phyloP scores from a whole-genome alignment of 2,113 vertebrate species.

The Ophiodon elongatus region DNA sequence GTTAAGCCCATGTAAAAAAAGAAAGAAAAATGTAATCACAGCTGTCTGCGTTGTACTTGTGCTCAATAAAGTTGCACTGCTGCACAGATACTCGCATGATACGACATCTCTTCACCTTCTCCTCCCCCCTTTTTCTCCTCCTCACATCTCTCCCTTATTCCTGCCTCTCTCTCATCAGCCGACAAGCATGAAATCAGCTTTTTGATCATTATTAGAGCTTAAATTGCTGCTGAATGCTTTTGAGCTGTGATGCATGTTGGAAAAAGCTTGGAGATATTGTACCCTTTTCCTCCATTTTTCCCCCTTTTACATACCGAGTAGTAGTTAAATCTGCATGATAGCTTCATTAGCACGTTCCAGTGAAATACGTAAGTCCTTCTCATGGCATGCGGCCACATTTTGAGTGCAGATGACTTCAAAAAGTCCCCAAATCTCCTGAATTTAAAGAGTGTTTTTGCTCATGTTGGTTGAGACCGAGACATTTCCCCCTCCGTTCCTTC shows the following conservation, averaged over 20 bases:
- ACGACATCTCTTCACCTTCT: slow-evolving; percentile 45
- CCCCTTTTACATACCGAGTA: neutral
- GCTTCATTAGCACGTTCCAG: neutral
- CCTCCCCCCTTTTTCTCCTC: slow-evolving; percentile 30
- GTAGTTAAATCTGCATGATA: neutral
- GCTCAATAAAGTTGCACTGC: slow-evolving; percentile 37
- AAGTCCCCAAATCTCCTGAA: neutral
- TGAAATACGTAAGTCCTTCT: neutral
- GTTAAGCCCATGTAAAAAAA: neutral
- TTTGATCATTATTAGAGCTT: slow-evolving; percentile 7
- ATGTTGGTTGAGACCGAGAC: neutral
- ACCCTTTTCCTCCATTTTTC: neutral
- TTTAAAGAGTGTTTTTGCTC: slow-evolving; percentile 3
- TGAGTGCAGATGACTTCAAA: neutral
- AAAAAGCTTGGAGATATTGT: slow-evolving; percentile 1
- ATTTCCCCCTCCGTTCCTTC: neutral
- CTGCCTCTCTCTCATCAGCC: slow-evolving; percentile 38
- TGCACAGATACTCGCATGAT: slow-evolving; percentile 47
- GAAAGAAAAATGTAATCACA: slow-evolving; percentile 9
- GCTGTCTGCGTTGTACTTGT: slow-evolving; percentile 37
- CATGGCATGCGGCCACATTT: neutral
- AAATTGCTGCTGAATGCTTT: neutral
- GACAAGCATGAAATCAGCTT: slow-evolving; percentile 52
- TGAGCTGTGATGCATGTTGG: slow-evolving; percentile 50
- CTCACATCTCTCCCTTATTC: neutral